Evolutionary conservation across 2,888 invertebrate genomes (phyloP).

Genomic region (Mythimna loreyi): DNA sequence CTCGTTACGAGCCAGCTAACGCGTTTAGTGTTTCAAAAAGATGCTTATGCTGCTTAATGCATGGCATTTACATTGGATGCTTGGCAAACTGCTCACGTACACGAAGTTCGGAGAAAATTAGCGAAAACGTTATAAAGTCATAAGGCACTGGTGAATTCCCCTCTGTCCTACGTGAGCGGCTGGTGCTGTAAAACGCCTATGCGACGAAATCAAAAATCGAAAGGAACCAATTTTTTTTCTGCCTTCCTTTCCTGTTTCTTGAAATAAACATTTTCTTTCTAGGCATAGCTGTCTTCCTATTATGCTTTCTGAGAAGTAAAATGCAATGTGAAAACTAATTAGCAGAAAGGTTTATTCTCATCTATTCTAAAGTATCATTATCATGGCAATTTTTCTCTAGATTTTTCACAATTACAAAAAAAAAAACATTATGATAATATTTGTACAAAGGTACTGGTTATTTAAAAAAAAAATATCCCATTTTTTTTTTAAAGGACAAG

Average conservation of each 20-base stretch:
- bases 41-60: slow-evolving; percentile 49
- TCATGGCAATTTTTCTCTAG: neutral
- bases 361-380: neutral
- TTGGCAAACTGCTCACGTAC: slow-evolving; percentile 57
- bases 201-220: slow-evolving; percentile 25
- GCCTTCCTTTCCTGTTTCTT: neutral
- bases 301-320: neutral
- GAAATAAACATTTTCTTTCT: neutral
- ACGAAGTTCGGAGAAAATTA: slow-evolving; percentile 58
- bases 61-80: slow-evolving; percentile 46
- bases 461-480: no score
- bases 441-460: no score
- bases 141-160: slow-evolving; percentile 46
- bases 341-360: neutral
- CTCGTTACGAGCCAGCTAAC: slow-evolving; percentile 76
- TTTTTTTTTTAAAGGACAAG: no score
- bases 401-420: no score
- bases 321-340: neutral
- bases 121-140: slow-evolving; percentile 61
- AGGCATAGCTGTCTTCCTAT: neutral
- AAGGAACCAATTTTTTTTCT: neutral
- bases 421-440: no score
- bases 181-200: slow-evolving; percentile 11
- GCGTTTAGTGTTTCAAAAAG: slow-evolving; percentile 52
- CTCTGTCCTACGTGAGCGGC: slow-evolving; percentile 31